These are phyloP conservation scores for Oikopleura dioica DNA, from an alignment of 23 tunicate species.

Conservation along the genomic window DNA sequence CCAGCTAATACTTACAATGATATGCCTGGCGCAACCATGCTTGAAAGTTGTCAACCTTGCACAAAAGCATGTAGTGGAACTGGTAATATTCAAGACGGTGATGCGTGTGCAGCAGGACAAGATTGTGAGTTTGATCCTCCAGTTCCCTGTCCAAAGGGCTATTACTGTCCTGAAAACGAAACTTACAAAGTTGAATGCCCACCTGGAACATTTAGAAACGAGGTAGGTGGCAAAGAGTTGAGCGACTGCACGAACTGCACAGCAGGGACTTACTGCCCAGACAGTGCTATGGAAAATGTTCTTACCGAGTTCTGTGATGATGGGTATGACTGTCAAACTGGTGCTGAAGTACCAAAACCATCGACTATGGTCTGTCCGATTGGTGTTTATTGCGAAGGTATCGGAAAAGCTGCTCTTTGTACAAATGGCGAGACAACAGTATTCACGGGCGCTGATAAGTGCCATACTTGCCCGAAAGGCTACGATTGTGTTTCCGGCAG, in stretches of 20 bases:
- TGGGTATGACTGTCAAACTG: slow-evolving; percentile 54
- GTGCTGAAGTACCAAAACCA: no score
- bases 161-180: slow-evolving; percentile 37
- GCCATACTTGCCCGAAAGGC: slow-evolving; percentile 77
- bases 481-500: slow-evolving; percentile 25
- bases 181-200: slow-evolving; percentile 23
- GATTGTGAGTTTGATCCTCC: no score
- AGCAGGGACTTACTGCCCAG: slow-evolving; percentile 56
- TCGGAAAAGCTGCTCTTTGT: no score
- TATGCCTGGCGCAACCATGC: background rate
- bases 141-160: slow-evolving; percentile 25
- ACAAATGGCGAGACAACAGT: no score
- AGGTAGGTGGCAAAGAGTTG: slow-evolving; percentile 15
- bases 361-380: no score
- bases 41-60: background rate
- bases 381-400: no score
- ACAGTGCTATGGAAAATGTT: slow-evolving; percentile 24
- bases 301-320: slow-evolving; percentile 28
- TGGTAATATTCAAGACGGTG: slow-evolving; percentile 14
- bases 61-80: background rate
- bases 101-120: slow-evolving; percentile 33
- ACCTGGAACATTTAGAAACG: slow-evolving; percentile 50
- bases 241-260: slow-evolving; percentile 40
- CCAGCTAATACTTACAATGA: slow-evolving; percentile 33
- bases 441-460: no score